These are phyloP conservation scores for Macroteleia sp. DNA, from an alignment of 2,888 invertebrate species.

Conservation along the genomic window DNA sequence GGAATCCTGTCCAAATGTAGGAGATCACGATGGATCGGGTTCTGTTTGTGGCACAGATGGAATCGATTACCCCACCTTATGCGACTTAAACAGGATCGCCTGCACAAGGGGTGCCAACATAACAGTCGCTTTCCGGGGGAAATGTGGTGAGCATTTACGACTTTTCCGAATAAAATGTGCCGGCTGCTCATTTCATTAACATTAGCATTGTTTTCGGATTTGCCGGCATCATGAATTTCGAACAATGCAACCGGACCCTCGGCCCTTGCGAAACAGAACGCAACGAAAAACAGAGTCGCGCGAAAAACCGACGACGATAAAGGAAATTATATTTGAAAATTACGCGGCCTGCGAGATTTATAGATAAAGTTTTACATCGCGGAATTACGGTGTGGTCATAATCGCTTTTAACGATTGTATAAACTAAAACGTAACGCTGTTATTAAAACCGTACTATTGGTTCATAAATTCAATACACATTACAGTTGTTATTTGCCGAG, in stretches of 20 bases:
- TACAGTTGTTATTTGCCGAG: too few species aligned
- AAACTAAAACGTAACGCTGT: too few species aligned
- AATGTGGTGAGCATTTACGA: conserved; percentile 90
- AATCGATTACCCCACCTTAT: conserved; percentile 92
- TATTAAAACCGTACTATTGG: too few species aligned
- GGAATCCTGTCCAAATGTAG: conserved; percentile 91
- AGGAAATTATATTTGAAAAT: conserved; percentile 17
- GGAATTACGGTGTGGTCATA: neutral
- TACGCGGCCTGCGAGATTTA: conserved; percentile 11
- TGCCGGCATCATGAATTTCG: conserved; percentile 2
- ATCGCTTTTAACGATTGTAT: too few species aligned
- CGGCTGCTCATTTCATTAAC: conserved; percentile 30
- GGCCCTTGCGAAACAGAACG: neutral
- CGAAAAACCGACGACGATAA: conserved; percentile 1
- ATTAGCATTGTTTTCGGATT: conserved; percentile 34
- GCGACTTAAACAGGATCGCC: conserved; percentile 92
- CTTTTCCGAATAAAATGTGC: conserved; percentile 9
- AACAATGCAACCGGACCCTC: neutral
- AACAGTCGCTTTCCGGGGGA: conserved; percentile 92
- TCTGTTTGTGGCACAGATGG: conserved; percentile 94
- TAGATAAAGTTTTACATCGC: conserved; percentile 18
- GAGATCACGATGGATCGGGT: conserved; percentile 91
- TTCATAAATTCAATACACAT: too few species aligned
- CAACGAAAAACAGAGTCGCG: neutral
- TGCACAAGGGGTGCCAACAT: conserved; percentile 91